Percentiles rank a stretch among this genome's conserved stretches.
These are phyloP conservation scores for Glyphotaelius pellucidus DNA, from an alignment of 2,888 invertebrate genomes.

Conservation along the genomic window DNA sequence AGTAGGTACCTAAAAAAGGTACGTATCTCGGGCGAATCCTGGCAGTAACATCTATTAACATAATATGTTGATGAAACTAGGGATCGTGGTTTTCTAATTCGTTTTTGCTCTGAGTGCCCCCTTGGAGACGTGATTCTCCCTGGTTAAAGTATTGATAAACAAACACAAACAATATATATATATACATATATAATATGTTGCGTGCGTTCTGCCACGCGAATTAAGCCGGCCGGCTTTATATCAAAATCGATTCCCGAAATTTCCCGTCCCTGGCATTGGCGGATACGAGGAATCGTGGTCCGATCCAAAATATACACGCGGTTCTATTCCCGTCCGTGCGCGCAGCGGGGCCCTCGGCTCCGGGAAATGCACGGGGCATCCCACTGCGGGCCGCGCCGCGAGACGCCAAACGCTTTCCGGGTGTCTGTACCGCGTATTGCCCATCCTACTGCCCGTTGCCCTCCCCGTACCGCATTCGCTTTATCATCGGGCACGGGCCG, in stretches of 20 bases:
- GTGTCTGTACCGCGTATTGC: background rate
- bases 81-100: background rate
- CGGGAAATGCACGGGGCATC: conserved; percentile 38
- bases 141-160: background rate
- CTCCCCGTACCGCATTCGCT: background rate
- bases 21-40: too few relatives aligned
- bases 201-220: background rate
- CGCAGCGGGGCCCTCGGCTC: background rate
- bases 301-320: conserved; percentile 26
- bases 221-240: background rate
- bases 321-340: conserved; percentile 40
- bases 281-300: conserved; percentile 20
- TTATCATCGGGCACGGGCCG: background rate
- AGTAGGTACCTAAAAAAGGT: too few relatives aligned
- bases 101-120: background rate
- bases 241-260: background rate
- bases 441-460: background rate
- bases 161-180: background rate
- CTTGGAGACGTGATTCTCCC: background rate
- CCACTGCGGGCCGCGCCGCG: conserved; percentile 15
- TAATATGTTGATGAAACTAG: background rate
- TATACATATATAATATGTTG: too few relatives aligned
- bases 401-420: conserved; percentile 17
- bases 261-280: conserved; percentile 18
- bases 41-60: too few relatives aligned